These are phyloP conservation scores for Schizopygopsis malacanthus DNA, from an alignment of 2,797 vertebrate genomes.

Conservation along the genomic window DNA sequence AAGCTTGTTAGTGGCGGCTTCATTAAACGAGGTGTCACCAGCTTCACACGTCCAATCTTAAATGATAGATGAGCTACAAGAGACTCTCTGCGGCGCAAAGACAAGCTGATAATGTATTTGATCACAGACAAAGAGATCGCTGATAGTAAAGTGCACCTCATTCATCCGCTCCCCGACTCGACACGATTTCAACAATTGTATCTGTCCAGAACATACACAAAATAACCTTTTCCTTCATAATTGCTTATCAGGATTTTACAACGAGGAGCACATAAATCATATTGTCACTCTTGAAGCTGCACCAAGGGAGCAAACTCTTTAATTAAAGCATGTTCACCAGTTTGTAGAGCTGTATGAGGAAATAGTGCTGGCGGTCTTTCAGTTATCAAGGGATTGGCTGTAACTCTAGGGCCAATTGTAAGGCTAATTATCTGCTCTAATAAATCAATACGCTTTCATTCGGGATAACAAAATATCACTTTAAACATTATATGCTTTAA, in stretches of 20 bases:
- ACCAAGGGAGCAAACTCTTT: conserved; percentile 36
- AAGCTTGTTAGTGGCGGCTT: neutral
- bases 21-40: conserved; percentile 45
- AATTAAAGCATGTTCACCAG: conserved; percentile 46
- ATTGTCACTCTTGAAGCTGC: conserved; percentile 15
- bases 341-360: conserved; percentile 21
- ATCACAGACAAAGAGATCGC: conserved; percentile 43
- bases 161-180: conserved; percentile 5
- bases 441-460: conserved; percentile 38
- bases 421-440: conserved; percentile 42
- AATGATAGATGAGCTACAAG: conserved; percentile 54
- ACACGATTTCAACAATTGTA: conserved; percentile 27
- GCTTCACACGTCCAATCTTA: conserved; percentile 55
- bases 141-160: conserved; percentile 27
- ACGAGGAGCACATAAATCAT: conserved; percentile 58
- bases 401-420: conserved; percentile 16
- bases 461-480: conserved; percentile 14
- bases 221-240: conserved; percentile 45
- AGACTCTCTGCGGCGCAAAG: conserved; percentile 46
- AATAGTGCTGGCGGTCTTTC: neutral
- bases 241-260: conserved; percentile 46
- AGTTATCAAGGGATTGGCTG: conserved; percentile 16
- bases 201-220: conserved; percentile 4
- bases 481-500: conserved; percentile 33
- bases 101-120: conserved; percentile 46